A percentile compares a stretch with the other conserved stretches of the same genome.
These are phyloP conservation scores for Bicyclus anynana DNA, from an alignment of 1,140 invertebrate species.

Conservation along the genomic window DNA sequence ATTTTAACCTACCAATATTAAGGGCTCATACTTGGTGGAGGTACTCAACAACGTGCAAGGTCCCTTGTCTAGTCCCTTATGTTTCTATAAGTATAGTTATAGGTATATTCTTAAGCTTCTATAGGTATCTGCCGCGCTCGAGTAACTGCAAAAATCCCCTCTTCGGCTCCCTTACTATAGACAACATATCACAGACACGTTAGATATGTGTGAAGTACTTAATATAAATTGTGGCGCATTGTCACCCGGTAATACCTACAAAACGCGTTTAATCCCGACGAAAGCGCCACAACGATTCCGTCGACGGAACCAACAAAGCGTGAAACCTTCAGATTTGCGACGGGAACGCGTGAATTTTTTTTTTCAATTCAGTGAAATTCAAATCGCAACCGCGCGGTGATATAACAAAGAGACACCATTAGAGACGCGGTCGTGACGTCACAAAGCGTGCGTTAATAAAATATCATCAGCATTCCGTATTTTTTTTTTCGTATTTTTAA, in stretches of 20 bases:
- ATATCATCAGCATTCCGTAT: slow-evolving; percentile 16
- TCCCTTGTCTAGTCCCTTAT: too few species aligned
- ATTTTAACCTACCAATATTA: too few species aligned
- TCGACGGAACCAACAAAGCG: slow-evolving; percentile 11
- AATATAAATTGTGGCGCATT: neutral
- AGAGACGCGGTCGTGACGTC: slow-evolving; percentile 4
- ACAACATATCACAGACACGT: neutral
- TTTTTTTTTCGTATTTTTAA: slow-evolving; percentile 8
- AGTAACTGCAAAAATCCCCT: too few species aligned
- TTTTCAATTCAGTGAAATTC: slow-evolving; percentile 22
- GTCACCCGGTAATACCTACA: neutral
- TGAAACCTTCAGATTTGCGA: slow-evolving; percentile 15
- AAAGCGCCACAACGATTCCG: slow-evolving; percentile 7
- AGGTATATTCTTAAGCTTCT: too few species aligned
- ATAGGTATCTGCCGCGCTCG: too few species aligned
- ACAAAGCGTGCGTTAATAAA: slow-evolving; percentile 18
- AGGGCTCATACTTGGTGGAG: too few species aligned
- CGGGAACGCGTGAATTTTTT: slow-evolving; percentile 15
- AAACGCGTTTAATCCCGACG: neutral
- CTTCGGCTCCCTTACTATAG: too few species aligned
- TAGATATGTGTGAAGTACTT: neutral
- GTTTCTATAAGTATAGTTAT: too few species aligned
- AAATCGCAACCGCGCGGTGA: slow-evolving; percentile 12
- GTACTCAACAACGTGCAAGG: too few species aligned
- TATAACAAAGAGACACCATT: slow-evolving; percentile 22